These are phyloP conservation scores for Meloidogyne hapla DNA, from an alignment of 1,140 invertebrate species.

Conservation along the genomic window DNA sequence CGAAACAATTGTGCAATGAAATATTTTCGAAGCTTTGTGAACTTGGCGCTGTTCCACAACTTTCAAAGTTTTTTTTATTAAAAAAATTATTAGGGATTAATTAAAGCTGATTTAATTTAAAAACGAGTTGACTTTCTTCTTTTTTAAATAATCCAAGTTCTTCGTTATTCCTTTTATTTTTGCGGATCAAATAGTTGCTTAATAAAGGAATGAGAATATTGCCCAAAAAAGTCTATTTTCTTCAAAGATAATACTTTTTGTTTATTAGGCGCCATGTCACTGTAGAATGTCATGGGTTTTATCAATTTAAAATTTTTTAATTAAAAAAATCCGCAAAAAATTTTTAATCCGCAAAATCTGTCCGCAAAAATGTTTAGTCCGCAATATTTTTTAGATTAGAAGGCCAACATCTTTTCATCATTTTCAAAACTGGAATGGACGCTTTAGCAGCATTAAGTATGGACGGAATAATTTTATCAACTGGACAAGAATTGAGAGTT, in stretches of 20 bases:
- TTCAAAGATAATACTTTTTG: too few species aligned
- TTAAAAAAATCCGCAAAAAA: not conserved
- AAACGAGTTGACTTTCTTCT: too few species aligned
- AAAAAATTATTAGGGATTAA: too few species aligned
- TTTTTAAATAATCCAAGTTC: too few species aligned
- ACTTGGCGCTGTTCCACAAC: conserved; percentile 37
- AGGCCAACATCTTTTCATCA: conserved; percentile 45
- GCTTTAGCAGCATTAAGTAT: conserved; percentile 62
- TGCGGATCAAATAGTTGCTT: too few species aligned
- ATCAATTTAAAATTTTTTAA: conserved; percentile 1
- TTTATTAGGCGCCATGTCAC: too few species aligned
- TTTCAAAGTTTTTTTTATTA: conserved; percentile 30
- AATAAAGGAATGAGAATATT: too few species aligned
- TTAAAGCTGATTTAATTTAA: too few species aligned
- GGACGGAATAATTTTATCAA: conserved; percentile 46
- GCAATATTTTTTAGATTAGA: conserved; percentile 50
- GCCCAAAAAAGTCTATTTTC: too few species aligned
- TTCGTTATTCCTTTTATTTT: too few species aligned
- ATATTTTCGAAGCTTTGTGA: conserved; percentile 50
- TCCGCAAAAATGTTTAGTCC: not conserved
- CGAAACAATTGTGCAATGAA: conserved; percentile 39
- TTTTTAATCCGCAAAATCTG: too few species aligned
- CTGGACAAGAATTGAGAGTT: not conserved
- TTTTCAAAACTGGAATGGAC: conserved; percentile 53
- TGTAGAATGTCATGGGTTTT: too few species aligned